Evolutionary conservation across 2,888 invertebrate species (phyloP).

Genomic region (Andrena trimmerana): DNA sequence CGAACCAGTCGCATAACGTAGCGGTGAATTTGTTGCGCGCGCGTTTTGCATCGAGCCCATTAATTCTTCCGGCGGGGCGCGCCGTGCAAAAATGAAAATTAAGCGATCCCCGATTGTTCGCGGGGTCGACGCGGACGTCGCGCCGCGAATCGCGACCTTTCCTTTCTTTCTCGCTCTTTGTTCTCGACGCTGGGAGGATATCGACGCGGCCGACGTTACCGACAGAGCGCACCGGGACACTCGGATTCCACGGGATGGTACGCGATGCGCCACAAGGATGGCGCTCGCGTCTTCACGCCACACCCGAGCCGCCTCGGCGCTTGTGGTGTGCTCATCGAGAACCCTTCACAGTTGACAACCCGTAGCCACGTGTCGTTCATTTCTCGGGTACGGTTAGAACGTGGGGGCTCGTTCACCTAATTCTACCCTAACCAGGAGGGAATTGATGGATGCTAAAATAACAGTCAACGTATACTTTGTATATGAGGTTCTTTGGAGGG

Average conservation of each 20-base stretch:
- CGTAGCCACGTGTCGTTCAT: conserved; percentile 76
- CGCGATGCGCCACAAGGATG: conserved; percentile 69
- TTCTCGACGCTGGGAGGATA: conserved; percentile 15
- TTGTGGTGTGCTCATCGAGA: conserved; percentile 32
- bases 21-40: conserved; percentile 20
- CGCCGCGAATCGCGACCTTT: conserved; percentile 72
- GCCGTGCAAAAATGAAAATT: conserved; percentile 76
- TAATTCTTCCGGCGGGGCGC: conserved; percentile 46
- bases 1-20: conserved; percentile 27
- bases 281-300: conserved; percentile 79
- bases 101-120: conserved; percentile 79
- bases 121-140: conserved; percentile 69
- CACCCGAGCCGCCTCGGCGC: conserved; percentile 79
- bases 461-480: conserved; percentile 6
- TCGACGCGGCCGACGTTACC: conserved; percentile 69
- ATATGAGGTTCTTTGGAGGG: background rate
- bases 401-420: conserved; percentile 27
- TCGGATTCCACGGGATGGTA: conserved; percentile 20
- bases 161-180: conserved; percentile 42
- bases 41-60: conserved; percentile 37
- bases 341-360: conserved; percentile 70
- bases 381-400: conserved; percentile 73
- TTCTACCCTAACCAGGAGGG: conserved; percentile 13
- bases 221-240: conserved; percentile 55
- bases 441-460: background rate